Conservation (phyloP, 2,888 invertebrate species). For the Heliconius erato region DNA sequence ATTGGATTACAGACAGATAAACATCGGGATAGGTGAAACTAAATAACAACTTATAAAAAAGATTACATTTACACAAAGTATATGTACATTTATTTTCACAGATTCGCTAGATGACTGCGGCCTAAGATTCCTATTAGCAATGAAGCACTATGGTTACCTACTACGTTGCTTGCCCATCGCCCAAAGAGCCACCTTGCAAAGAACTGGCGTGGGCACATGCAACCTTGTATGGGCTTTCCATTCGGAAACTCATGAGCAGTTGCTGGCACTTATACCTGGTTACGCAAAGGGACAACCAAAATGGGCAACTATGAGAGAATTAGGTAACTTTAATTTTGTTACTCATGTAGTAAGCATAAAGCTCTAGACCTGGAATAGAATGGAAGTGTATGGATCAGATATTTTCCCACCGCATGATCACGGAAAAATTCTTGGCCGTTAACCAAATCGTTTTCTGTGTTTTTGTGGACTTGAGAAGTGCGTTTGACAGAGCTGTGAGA, state of each 20-base stretch:
- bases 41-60: too few relatives aligned
- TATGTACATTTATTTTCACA: constrained; percentile 54
- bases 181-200: constrained; percentile 94
- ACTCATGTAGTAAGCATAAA: background rate
- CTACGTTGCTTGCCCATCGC: constrained; percentile 96
- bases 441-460: too few relatives aligned
- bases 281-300: constrained; percentile 93
- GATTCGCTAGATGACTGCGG: constrained; percentile 99
- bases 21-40: too few relatives aligned
- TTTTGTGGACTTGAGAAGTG: too few relatives aligned
- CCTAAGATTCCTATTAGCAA: constrained; percentile 96
- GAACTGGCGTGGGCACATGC: constrained; percentile 94
- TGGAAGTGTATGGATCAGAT: too few relatives aligned
- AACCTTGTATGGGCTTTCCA: constrained; percentile 99
- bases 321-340: constrained; percentile 83
- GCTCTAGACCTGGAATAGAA: too few relatives aligned
- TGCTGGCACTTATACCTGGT: constrained; percentile 95
- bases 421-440: too few relatives aligned
- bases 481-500: too few relatives aligned
- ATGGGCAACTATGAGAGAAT: constrained; percentile 96
- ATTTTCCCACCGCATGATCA: too few relatives aligned
- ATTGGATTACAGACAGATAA: too few relatives aligned
- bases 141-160: constrained; percentile 99
- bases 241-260: constrained; percentile 98
- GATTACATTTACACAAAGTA: background rate